Evolutionary conservation across 2,797 vertebrate genomes (phyloP), one percentile per base, ranked within the genome.

Genomic region (Catostomus latipinnis): DNA sequence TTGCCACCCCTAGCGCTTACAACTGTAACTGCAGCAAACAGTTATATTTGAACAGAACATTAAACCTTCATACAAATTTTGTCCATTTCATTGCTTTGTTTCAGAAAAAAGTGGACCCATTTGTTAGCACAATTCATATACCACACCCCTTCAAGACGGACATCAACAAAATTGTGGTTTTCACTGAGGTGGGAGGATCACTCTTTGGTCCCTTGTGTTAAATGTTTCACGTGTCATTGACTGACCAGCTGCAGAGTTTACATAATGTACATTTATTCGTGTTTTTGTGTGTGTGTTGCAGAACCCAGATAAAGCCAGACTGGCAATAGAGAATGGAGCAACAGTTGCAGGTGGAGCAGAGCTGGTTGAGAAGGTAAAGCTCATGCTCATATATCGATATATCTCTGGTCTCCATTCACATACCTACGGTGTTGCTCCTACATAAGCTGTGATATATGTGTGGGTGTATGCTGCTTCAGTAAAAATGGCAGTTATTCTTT

Each of bases 71-170:
- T 74, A 12, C 54, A 10, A 46, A 14, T 11, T 60, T 49, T 7
- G 34, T 34, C 34, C 0, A 14, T 18, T 69, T 10, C 34, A 52
- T 54, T 22, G 56, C 67, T 72, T 66, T 57, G 2, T 54, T 3
- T n/a, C 87, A 99, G 97, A 98, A 93, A 95, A 95, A 88, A 83
- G 85, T 98, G 49, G 96, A 97, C n/a, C 83, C 91, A 0, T 98
- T 99, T 84, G 82, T 95, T 74, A 92, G 93, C 79, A 92, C 86
- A 0, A 68, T 98, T 69, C 81, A 90, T n/a, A 84, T 98, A 2
- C 96, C 96, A 0, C 87, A 96, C 84, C 88, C 89, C 7, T 94
- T 98, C 50, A 87, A 84, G 5, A 91, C 88, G 0, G 90, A 93
- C 34, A 14, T 54, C 1, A 97, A 96, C 86, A 96, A 88, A 86